Conservation (phyloP, 2,888 invertebrate species). For the Eilema griseolum region DNA sequence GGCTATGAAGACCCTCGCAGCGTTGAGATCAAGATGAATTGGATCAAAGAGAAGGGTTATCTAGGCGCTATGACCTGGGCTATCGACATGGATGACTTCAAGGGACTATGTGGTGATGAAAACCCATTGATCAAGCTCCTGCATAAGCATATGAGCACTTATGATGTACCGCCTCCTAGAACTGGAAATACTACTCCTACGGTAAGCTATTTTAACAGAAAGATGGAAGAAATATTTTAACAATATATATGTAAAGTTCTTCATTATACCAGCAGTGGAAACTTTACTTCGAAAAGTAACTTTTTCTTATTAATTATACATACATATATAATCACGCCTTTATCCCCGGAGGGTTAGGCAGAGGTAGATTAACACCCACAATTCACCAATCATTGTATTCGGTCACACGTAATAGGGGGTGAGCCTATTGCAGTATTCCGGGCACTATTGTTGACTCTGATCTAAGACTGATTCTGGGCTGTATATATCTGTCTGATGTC, state of each 20-base stretch:
- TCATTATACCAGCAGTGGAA: not conserved
- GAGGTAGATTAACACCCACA: too few species aligned
- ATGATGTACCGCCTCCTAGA: conserved; percentile 90
- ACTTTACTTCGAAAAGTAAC: not conserved
- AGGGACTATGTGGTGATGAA: conserved; percentile 92
- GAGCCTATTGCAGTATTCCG: too few species aligned
- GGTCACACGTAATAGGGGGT: too few species aligned
- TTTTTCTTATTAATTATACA: not conserved
- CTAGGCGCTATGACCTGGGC: conserved; percentile 98
- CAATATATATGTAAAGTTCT: too few species aligned
- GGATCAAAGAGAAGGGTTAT: conserved; percentile 92
- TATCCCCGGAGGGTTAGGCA: too few species aligned
- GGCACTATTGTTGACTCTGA: too few species aligned
- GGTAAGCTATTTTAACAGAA: conserved; percentile 76
- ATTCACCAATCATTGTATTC: too few species aligned
- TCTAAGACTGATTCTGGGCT: too few species aligned
- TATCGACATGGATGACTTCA: conserved; percentile 96
- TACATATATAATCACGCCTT: too few species aligned
- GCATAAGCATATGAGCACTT: conserved; percentile 90
- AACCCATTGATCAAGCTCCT: conserved; percentile 92
- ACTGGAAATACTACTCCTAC: conserved; percentile 88
- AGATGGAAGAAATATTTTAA: not conserved
- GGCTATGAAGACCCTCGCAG: conserved; percentile 95
- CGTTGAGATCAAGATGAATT: conserved; percentile 96
- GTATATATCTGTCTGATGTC: too few species aligned